These are phyloP conservation scores for Cataglyphis livida DNA, from an alignment of 2,888 invertebrate species.

Conservation along the genomic window DNA sequence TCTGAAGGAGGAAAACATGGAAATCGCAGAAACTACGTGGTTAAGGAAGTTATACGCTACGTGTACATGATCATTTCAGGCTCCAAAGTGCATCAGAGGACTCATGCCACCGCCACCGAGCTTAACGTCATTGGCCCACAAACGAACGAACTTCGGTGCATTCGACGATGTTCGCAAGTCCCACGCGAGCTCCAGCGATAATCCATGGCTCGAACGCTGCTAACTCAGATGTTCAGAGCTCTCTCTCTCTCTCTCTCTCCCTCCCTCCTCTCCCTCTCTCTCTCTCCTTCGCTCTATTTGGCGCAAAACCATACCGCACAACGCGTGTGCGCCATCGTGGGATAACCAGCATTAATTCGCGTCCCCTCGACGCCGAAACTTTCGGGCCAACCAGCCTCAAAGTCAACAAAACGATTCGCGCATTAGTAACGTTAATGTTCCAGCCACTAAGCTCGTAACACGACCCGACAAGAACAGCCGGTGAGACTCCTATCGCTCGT, in stretches of 20 bases:
- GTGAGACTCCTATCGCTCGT: slow-evolving; percentile 45
- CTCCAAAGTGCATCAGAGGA: slow-evolving; percentile 55
- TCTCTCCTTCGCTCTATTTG: neutral
- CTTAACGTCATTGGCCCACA: slow-evolving; percentile 55
- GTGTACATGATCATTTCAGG: slow-evolving; percentile 28
- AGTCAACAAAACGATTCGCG: slow-evolving; percentile 64
- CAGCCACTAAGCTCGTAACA: slow-evolving; percentile 54
- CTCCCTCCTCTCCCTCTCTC: too few relatives aligned
- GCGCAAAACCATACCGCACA: slow-evolving; percentile 54
- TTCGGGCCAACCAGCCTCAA: slow-evolving; percentile 54
- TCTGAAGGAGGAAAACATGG: neutral
- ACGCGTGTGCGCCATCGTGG: slow-evolving; percentile 38
- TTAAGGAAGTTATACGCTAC: slow-evolving; percentile 31
- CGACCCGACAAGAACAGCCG: slow-evolving; percentile 48
- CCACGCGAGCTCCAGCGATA: slow-evolving; percentile 52
- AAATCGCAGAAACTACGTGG: neutral
- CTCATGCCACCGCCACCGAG: slow-evolving; percentile 50
- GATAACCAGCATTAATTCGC: slow-evolving; percentile 60
- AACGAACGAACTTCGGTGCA: slow-evolving; percentile 59
- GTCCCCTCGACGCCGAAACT: slow-evolving; percentile 50
- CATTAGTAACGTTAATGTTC: slow-evolving; percentile 66
- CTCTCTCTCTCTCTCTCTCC: neutral
- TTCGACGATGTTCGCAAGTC: slow-evolving; percentile 61
- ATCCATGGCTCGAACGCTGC: slow-evolving; percentile 56
- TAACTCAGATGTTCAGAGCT: slow-evolving; percentile 58